Percentiles rank a stretch among this genome's conserved stretches.
phyloP scores from a whole-genome alignment of 2,888 invertebrate species.

The Meganola albula region DNA sequence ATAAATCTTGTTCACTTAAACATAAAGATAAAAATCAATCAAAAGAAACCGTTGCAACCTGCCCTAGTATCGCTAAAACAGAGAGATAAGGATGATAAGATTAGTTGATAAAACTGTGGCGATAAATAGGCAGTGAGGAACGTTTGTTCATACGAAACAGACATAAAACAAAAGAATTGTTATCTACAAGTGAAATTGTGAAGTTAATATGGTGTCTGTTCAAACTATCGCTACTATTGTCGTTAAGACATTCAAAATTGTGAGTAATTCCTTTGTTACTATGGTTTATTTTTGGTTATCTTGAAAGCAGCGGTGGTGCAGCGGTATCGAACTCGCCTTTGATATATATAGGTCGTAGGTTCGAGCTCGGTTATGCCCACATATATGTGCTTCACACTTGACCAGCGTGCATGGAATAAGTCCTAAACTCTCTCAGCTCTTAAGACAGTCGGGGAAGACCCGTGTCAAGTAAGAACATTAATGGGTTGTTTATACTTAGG shows the following conservation, averaged over 20 bases:
- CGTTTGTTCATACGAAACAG: constrained; percentile 48
- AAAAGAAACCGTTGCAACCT: constrained; percentile 39
- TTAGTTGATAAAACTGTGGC: constrained; percentile 56
- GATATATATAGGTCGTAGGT: too few species aligned
- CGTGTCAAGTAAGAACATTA: too few species aligned
- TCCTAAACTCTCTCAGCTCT: too few species aligned
- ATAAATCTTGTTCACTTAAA: constrained; percentile 12
- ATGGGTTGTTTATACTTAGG: too few species aligned
- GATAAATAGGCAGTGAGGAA: constrained; percentile 57
- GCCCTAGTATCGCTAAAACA: constrained; percentile 63
- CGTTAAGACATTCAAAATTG: constrained; percentile 89
- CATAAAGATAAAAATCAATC: constrained; percentile 18
- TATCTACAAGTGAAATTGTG: constrained; percentile 25
- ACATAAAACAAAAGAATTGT: constrained; percentile 50
- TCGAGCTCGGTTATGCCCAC: too few species aligned
- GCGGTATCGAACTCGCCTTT: too few species aligned
- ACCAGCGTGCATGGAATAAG: too few species aligned
- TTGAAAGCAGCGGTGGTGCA: too few species aligned
- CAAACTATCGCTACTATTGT: constrained; percentile 89
- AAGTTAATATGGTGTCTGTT: constrained; percentile 85
- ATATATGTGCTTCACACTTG: too few species aligned
- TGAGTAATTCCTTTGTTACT: constrained; percentile 65
- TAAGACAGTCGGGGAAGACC: too few species aligned
- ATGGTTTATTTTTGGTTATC: too few species aligned
- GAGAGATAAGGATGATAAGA: constrained; percentile 53